Evolutionary conservation across 1,140 invertebrate species (phyloP).

Genomic region (Teleogryllus occipitalis): DNA sequence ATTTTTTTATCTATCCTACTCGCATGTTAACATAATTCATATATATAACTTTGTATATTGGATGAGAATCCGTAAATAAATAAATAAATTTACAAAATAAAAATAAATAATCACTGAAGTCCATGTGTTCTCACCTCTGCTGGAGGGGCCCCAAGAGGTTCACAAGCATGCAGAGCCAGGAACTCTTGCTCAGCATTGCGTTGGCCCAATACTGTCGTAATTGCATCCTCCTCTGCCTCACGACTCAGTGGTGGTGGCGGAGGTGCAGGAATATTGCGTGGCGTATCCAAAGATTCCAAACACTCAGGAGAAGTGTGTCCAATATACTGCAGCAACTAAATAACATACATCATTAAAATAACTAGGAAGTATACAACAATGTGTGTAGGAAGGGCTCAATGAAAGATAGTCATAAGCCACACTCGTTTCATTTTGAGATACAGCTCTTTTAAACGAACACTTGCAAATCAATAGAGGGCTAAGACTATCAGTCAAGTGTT

Average conservation of each 20-base stretch:
- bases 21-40: no score
- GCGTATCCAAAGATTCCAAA: slow-evolving; percentile 55
- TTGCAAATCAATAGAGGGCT: no score
- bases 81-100: no score
- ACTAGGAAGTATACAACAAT: slow-evolving; percentile 10
- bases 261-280: slow-evolving; percentile 58
- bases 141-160: neutral
- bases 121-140: neutral
- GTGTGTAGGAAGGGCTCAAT: neutral
- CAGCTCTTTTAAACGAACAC: no score
- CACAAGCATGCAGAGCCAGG: slow-evolving; percentile 29
- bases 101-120: neutral
- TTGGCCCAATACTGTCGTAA: slow-evolving; percentile 73
- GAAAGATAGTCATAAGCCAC: no score
- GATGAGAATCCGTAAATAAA: no score
- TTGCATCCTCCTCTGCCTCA: slow-evolving; percentile 70
- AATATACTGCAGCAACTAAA: slow-evolving; percentile 78
- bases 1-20: no score
- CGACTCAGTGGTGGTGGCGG: slow-evolving; percentile 52
- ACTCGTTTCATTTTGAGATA: no score
- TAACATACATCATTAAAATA: slow-evolving; percentile 24
- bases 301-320: slow-evolving; percentile 89
- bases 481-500: no score
- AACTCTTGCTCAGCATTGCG: slow-evolving; percentile 68
- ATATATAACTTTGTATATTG: no score